Percentiles rank a stretch among this genome's conserved stretches.
These are phyloP conservation scores for Equus quagga DNA, from an alignment of 2,113 vertebrate genomes.

Conservation along the genomic window DNA sequence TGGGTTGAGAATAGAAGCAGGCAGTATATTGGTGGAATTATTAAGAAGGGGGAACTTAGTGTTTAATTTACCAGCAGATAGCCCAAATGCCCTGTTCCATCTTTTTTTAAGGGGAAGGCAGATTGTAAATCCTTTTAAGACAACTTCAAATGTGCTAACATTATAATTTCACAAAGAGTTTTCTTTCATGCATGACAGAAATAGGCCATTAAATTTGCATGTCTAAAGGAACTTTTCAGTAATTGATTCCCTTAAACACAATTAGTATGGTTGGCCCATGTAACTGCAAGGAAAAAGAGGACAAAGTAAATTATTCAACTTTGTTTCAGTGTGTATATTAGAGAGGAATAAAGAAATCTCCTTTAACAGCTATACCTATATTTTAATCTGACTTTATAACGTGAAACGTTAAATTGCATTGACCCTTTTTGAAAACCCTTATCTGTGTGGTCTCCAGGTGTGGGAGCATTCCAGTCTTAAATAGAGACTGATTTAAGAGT, in stretches of 20 bases:
- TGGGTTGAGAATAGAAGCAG: background rate
- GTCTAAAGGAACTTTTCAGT: conserved; percentile 54
- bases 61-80: background rate
- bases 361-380: background rate
- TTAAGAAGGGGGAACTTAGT: background rate
- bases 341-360: background rate
- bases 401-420: background rate
- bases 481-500: background rate
- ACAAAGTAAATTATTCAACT: conserved; percentile 34
- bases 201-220: conserved; percentile 69
- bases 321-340: background rate
- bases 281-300: conserved; percentile 25
- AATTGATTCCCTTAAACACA: conserved; percentile 65
- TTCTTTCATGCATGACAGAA: conserved; percentile 54
- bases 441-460: background rate
- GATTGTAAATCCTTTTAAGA: conserved; percentile 44
- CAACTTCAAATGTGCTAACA: conserved; percentile 58
- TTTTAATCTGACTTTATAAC: conserved; percentile 36
- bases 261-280: background rate
- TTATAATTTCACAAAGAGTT: conserved; percentile 45
- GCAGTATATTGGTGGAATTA: background rate
- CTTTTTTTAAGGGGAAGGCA: background rate
- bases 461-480: background rate
- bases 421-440: background rate
- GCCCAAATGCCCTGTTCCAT: background rate